Percentiles rank a stretch among this genome's conserved stretches.
These are phyloP conservation scores for Myanophis thanlyinensis DNA, from an alignment of 2,113 vertebrate species.

Conservation along the genomic window DNA sequence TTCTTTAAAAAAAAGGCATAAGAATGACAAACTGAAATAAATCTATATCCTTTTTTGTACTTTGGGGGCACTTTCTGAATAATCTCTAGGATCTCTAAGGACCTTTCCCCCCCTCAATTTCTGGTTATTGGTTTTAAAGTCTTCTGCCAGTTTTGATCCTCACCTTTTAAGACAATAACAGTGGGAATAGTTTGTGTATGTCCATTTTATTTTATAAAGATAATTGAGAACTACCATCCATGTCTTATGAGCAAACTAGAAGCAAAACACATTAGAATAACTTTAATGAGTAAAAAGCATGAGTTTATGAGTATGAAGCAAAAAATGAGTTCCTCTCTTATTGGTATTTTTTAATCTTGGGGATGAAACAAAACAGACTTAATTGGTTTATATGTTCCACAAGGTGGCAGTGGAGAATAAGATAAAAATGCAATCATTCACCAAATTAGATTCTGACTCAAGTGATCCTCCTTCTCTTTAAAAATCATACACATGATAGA, in stretches of 20 bases:
- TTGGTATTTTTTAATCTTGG: background rate
- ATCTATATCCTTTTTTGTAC: background rate
- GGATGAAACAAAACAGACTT: background rate
- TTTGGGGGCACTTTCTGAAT: background rate
- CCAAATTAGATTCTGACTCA: conserved; percentile 4
- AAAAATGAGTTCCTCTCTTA: background rate
- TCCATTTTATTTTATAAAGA: conserved; percentile 6
- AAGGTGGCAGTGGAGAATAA: background rate
- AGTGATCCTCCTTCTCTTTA: background rate
- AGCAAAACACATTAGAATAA: conserved; percentile 1
- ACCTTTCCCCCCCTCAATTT: background rate
- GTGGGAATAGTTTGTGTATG: conserved; percentile 23
- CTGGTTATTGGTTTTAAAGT: background rate
- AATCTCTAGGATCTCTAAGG: background rate
- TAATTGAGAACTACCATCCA: background rate
- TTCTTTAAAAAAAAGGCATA: background rate
- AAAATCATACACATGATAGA: background rate
- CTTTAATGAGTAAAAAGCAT: background rate
- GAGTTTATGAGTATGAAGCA: conserved; percentile 14
- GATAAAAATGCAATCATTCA: background rate
- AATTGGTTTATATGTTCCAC: background rate
- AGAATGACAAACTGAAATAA: background rate
- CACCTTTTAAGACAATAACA: background rate
- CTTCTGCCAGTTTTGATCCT: background rate
- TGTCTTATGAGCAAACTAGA: conserved; percentile 6